Percentiles rank a stretch among this genome's conserved stretches.
Conservation (phyloP, 2,888 invertebrate species). For the Callyntrura sp. region DNA sequence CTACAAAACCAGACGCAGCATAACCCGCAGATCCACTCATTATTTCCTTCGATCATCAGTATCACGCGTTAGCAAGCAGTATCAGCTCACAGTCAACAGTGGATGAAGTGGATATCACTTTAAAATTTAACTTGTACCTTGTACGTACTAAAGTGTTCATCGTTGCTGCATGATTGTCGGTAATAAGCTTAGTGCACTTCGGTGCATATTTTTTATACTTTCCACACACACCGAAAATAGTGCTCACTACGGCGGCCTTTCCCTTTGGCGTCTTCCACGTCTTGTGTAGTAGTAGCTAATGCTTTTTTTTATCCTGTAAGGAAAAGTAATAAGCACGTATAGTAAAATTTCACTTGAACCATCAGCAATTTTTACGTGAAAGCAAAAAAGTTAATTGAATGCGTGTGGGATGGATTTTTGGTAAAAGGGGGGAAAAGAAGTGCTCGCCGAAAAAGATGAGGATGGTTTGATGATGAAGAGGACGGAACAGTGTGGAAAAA, state of each 20-base stretch:
- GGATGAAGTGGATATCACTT: too few species aligned
- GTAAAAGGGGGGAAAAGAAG: conserved; percentile 51
- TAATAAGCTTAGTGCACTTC: conserved; percentile 9
- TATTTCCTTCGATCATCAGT: neutral
- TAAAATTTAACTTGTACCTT: too few species aligned
- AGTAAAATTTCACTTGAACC: conserved; percentile 66
- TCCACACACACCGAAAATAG: too few species aligned
- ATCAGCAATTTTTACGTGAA: conserved; percentile 73
- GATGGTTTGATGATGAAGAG: conserved; percentile 47
- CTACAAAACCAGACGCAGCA: too few species aligned
- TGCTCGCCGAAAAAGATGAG: conserved; percentile 38
- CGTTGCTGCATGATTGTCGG: neutral
- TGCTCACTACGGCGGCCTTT: too few species aligned
- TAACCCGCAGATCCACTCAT: too few species aligned
- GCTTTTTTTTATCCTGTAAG: neutral
- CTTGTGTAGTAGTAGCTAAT: too few species aligned
- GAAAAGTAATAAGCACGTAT: conserved; percentile 43
- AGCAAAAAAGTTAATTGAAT: conserved; percentile 77
- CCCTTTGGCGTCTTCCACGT: too few species aligned
- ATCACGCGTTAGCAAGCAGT: neutral
- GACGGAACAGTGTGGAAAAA: conserved; percentile 60
- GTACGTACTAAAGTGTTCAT: too few species aligned
- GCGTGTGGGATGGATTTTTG: conserved; percentile 74
- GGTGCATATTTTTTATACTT: too few species aligned
- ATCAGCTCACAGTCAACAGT: too few species aligned